Base-by-base conservation (phyloP, 1,140 invertebrate genomes). In the Caenorhabditis remanei region DNA sequence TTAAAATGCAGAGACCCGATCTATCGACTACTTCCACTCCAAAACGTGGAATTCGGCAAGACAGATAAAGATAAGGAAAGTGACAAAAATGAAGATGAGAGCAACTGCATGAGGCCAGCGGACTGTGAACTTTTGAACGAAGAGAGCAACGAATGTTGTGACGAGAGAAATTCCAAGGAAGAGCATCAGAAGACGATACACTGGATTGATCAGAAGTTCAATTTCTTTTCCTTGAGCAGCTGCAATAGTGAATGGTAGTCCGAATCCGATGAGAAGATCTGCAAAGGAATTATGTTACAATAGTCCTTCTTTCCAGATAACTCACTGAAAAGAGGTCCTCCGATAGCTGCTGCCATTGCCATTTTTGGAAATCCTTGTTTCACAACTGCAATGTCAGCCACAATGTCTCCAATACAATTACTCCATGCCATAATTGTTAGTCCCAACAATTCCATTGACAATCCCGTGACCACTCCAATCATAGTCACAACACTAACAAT, bases 391-490 rank as follows among this genome's bases (percentile, higher is more conserved):
- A 94, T 91, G 90, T 96, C 95, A 2, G 95, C 94, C 88, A 96
- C 94, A 24, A 95, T 93, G 94, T 96, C 95, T 89, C 95, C 94
- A 82, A 96, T 93, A 91, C 94, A 95, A 92, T 96, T 96, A 46
- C 95, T 95, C 95, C 95, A 95, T 0, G 95, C 95, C 41, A 96
- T 93, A 46, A 95, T 93, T 19, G 95, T 95, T 75, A 96, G 93
- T 50, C 95, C 95, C 13, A 96, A 92, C 92, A 95, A 95, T 75
- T 94, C 93, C 61, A 92, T 82, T 2, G 88, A 86, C 48, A 92
- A 85, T 32, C 90, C 84, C 7, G 89, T 89, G n/a, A 91, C 41
- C n/a, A 90, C 88, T 56, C 92, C 92, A 46, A 93, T 88, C 92
- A 93, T 93, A 53, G 93, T 91, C 32, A 96, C 92, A 24, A 95